These are phyloP conservation scores for Leucophenga varia DNA, from an alignment of 1,140 invertebrate species.

Conservation along the genomic window DNA sequence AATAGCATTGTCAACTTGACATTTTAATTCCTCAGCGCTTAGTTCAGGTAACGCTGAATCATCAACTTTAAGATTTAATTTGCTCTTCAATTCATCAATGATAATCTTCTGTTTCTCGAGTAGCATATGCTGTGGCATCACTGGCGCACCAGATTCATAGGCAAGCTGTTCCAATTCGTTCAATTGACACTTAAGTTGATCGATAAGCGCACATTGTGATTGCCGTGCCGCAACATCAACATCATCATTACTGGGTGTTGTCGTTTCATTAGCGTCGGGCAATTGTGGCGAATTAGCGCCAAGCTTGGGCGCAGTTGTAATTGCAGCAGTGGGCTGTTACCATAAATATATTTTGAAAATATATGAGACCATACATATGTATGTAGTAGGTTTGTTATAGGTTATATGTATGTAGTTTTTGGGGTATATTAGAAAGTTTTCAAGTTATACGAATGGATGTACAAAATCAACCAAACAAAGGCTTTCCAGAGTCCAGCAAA, in stretches of 20 bases:
- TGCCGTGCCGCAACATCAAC: slow-evolving; percentile 65
- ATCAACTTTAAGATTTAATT: slow-evolving; percentile 63
- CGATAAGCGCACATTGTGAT: slow-evolving; percentile 84
- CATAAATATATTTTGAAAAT: too few relatives aligned
- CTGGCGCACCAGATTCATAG: slow-evolving; percentile 82
- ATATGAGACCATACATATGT: too few relatives aligned
- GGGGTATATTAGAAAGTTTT: too few relatives aligned
- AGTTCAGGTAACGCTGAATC: slow-evolving; percentile 51
- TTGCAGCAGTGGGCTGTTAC: slow-evolving; percentile 2
- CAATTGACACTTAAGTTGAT: slow-evolving; percentile 86
- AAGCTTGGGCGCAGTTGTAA: neutral
- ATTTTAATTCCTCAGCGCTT: slow-evolving; percentile 63
- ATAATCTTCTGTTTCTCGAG: slow-evolving; percentile 88
- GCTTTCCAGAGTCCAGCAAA: too few relatives aligned
- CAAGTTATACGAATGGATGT: too few relatives aligned
- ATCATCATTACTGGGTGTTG: slow-evolving; percentile 58
- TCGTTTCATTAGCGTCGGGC: neutral
- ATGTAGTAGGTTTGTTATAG: too few relatives aligned
- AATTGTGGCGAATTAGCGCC: neutral
- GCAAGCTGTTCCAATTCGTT: slow-evolving; percentile 94
- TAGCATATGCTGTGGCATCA: slow-evolving; percentile 78
- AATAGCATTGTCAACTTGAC: slow-evolving; percentile 67
- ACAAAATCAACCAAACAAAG: too few relatives aligned
- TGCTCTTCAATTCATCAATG: slow-evolving; percentile 76
- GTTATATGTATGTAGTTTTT: too few relatives aligned